A percentile compares a stretch with the other conserved stretches of the same genome.
phyloP scores from a whole-genome alignment of 2,113 vertebrate species.

The Buteo buteo region DNA sequence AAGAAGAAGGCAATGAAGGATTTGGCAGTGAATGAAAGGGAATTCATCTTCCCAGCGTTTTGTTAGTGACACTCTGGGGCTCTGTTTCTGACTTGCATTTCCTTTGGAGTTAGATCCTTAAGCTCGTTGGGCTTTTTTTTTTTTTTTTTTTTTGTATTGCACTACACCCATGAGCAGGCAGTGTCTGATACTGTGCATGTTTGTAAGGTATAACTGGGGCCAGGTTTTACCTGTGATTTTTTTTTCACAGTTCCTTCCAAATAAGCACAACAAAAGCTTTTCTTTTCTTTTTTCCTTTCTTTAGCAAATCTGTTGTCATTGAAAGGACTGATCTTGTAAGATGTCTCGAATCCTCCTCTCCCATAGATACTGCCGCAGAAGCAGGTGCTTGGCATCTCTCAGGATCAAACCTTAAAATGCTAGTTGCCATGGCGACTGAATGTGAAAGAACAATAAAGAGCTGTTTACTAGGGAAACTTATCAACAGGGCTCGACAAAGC shows the following conservation, averaged over 20 bases:
- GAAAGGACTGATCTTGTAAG: background rate
- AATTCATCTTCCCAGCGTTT: background rate
- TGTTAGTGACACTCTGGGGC: background rate
- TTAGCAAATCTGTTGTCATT: background rate
- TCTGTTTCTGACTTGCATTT: background rate
- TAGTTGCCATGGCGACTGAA: conserved; percentile 60
- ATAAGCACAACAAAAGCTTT: background rate
- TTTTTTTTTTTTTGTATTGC: background rate
- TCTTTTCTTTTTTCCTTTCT: background rate
- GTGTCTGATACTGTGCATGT: background rate
- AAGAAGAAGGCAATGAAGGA: background rate
- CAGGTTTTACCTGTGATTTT: background rate
- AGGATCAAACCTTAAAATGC: conserved; percentile 63
- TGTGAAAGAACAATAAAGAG: conserved; percentile 66
- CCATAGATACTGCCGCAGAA: conserved; percentile 5
- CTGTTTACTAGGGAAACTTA: conserved; percentile 64
- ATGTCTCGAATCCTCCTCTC: background rate
- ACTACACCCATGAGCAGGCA: background rate
- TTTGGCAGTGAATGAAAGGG: conserved; percentile 27
- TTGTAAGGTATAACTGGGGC: background rate
- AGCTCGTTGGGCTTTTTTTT: fast-evolving
- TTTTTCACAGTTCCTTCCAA: background rate
- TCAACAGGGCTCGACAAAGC: conserved; percentile 55
- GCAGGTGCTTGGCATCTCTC: conserved; percentile 59
- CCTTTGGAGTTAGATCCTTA: background rate